Evolutionary conservation across 2,888 invertebrate genomes (phyloP).

Genomic region (Odontocerum albicorne): DNA sequence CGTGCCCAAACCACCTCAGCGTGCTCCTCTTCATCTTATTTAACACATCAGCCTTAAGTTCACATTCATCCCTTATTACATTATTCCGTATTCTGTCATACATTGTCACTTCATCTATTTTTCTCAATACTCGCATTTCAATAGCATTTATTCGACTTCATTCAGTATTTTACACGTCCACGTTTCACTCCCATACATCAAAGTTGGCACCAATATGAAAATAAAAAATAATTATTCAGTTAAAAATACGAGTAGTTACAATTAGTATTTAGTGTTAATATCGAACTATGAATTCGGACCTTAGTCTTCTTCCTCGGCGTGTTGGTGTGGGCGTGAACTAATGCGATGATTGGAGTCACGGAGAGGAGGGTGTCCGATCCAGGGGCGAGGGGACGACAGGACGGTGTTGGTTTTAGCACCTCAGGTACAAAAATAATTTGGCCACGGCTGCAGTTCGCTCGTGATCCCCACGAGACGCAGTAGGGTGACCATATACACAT

Average conservation of each 20-base stretch:
- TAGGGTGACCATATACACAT: too few species aligned
- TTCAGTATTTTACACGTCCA: too few species aligned
- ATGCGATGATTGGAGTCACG: background rate
- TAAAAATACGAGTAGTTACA: background rate
- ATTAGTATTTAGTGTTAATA: background rate
- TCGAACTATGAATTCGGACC: background rate
- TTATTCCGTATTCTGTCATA: too few species aligned
- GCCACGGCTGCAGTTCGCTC: background rate
- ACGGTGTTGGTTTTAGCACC: slow-evolving; percentile 35
- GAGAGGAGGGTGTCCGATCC: background rate
- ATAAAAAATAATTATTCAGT: background rate
- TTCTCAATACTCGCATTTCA: too few species aligned
- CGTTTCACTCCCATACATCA: too few species aligned
- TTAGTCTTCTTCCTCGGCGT: too few species aligned
- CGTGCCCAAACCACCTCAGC: too few species aligned
- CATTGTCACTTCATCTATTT: too few species aligned
- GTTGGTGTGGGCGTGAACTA: background rate
- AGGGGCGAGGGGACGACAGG: background rate
- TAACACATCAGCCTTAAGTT: too few species aligned
- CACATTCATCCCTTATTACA: too few species aligned
- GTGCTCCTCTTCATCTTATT: too few species aligned
- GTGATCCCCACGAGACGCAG: background rate
- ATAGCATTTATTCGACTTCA: too few species aligned
- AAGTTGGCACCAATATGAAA: background rate
- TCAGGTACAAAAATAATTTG: slow-evolving; percentile 26